Conservation (phyloP, 2,888 invertebrate species). For the Celastrina argiolus region DNA sequence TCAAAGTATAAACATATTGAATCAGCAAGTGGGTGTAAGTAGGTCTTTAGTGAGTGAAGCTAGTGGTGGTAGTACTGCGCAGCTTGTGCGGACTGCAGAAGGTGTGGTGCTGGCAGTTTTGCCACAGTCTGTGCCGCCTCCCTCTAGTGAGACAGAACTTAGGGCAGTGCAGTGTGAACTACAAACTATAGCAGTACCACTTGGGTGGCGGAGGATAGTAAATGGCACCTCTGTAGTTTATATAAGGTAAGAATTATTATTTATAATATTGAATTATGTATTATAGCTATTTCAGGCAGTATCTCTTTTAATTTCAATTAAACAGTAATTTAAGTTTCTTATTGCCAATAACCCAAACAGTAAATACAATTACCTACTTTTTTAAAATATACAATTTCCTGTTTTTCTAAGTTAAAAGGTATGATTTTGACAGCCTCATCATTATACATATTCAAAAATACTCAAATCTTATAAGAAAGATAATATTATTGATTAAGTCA, state of each 20-base stretch:
- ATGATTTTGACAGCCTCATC: no score
- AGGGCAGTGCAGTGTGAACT: conserved; percentile 61
- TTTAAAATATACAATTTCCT: no score
- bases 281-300: neutral
- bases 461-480: no score
- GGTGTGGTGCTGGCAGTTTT: conserved; percentile 70
- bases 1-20: conserved; percentile 73
- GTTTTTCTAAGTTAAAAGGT: no score
- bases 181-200: conserved; percentile 67
- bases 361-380: no score
- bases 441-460: no score
- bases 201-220: conserved; percentile 72
- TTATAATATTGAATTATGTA: neutral
- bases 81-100: conserved; percentile 67
- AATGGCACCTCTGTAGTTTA: conserved; percentile 61
- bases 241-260: conserved; percentile 30
- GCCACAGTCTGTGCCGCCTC: conserved; percentile 50
- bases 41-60: conserved; percentile 57
- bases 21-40: conserved; percentile 70
- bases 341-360: neutral
- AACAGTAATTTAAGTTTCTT: neutral
- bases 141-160: conserved; percentile 49
- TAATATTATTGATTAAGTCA: no score
- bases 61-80: conserved; percentile 53
- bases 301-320: no score